Base-by-base conservation (phyloP, 2,797 vertebrate species). In the Enteromius viviparus region DNA sequence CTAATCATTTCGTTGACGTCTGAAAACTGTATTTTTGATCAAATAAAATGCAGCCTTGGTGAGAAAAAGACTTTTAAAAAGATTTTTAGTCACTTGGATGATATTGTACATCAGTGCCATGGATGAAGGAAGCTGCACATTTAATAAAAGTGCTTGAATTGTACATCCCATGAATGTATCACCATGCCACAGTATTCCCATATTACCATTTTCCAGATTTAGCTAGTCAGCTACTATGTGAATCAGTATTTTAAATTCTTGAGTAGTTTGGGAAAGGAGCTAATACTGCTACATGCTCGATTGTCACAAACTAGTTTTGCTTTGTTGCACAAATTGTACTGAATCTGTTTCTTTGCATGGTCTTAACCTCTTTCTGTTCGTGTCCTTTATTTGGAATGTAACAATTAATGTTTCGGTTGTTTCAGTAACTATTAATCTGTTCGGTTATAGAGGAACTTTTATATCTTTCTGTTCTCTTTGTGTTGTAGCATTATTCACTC, bases 321-420 rank as follows among this genome's bases (percentile, higher is more conserved):
- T 91, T 76, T 76, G 85, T 90, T 91, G 91, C 91, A 92, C 90
- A 91, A 90, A 76, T 83, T 78, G 75, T 85, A 86, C 77, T 58
- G 69, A 89, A 79, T 6, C 37, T 26, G 69, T 78, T 83, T 74
- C 53, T 88, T 89, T 82, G 83, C 85, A 89, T 86, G 70, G 84
- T 87, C 32, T 81, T 76, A 84, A 64, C 60, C 66, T 53, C 76
- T 80, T 85, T 83, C 26, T 84, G 79, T 81, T 84, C 71, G 45
- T 64, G 80, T 45, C 72, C 8, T 79, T 72, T 64, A 34, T 89
- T 26, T 80, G 65, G 32, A 76, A 86, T 84, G 87, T 65, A 68
- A 82, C 65, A 21, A 26, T 80, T 81, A 85, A 79, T 74, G 15
- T 64, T 82, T 70, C 8, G 32, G 83, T 83, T 66, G 51, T 82